Conservation (phyloP, 1,140 invertebrate genomes). For the Rhizoglyphus robini region DNA sequence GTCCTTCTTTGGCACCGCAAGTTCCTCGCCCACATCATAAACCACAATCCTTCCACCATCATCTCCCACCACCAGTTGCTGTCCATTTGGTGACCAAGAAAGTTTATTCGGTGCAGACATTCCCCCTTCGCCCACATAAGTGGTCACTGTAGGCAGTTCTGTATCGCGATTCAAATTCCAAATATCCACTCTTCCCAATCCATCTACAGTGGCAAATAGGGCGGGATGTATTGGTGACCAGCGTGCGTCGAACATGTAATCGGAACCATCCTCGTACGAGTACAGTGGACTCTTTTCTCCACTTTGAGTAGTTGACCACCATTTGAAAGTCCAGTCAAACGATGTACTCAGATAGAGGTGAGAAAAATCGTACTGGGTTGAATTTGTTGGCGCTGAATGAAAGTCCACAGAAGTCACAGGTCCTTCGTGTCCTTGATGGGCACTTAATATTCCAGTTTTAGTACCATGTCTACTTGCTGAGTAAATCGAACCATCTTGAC, state of each 20-base stretch:
- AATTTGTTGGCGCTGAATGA: constrained; percentile 56
- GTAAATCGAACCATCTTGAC: constrained; percentile 89
- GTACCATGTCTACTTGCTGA: constrained; percentile 85
- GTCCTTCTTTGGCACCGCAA: too few relatives aligned
- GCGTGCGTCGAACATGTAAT: constrained; percentile 90
- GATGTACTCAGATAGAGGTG: constrained; percentile 92
- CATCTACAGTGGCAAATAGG: constrained; percentile 87
- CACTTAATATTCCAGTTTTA: constrained; percentile 77
- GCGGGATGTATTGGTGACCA: constrained; percentile 99
- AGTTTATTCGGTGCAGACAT: constrained; percentile 71
- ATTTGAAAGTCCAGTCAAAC: constrained; percentile 95
- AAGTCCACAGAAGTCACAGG: constrained; percentile 82
- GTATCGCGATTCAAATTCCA: constrained; percentile 96
- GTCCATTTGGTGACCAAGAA: constrained; percentile 80
- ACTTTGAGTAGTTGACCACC: constrained; percentile 94
- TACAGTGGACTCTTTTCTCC: constrained; percentile 87
- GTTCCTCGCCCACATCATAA: constrained; percentile 81
- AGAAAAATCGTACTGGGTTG: constrained; percentile 82
- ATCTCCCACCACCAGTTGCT: constrained; percentile 82
- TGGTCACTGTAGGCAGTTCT: constrained; percentile 71
- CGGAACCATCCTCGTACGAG: constrained; percentile 95
- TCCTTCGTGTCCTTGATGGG: constrained; percentile 82
- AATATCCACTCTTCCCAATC: constrained; percentile 75
- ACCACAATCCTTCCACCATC: constrained; percentile 84
- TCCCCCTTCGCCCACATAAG: constrained; percentile 63